phyloP scores from a whole-genome alignment of 2,888 invertebrate genomes.

The Agrotis clavis region DNA sequence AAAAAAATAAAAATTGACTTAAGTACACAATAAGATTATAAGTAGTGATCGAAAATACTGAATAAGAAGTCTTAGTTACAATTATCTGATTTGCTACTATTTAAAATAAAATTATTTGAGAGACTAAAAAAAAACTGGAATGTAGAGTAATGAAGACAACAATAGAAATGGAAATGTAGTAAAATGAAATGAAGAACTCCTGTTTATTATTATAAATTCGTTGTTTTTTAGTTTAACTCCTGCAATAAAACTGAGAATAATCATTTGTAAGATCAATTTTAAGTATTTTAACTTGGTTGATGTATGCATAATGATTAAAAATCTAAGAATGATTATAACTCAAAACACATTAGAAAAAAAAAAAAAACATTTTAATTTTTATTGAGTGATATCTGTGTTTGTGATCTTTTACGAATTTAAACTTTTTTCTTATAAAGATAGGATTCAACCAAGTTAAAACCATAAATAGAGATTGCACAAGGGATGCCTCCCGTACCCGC shows the following conservation, averaged over 20 bases:
- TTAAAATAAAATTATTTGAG: neutral
- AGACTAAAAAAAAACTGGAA: neutral
- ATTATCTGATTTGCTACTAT: constrained; percentile 7
- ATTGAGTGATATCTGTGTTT: neutral
- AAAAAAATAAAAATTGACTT: constrained; percentile 53
- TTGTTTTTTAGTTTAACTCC: constrained; percentile 54
- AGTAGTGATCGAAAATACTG: constrained; percentile 21
- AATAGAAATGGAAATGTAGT: neutral
- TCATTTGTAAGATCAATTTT: constrained; percentile 21
- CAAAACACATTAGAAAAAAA: too few species aligned
- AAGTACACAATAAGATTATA: constrained; percentile 56
- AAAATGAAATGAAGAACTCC: constrained; percentile 2
- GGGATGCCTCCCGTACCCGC: constrained; percentile 40
- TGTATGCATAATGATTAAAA: neutral
- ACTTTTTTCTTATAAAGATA: neutral
- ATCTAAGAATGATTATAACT: neutral
- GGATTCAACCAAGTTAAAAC: constrained; percentile 43
- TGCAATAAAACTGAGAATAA: constrained; percentile 24
- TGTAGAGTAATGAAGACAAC: neutral
- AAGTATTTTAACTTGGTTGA: constrained; percentile 35
- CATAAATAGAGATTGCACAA: constrained; percentile 61
- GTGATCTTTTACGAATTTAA: neutral
- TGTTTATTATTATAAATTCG: constrained; percentile 62
- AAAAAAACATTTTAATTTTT: too few species aligned
- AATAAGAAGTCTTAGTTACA: neutral